phyloP scores from a whole-genome alignment of 2,113 vertebrate genomes.

The Oreotrochilus melanogaster region DNA sequence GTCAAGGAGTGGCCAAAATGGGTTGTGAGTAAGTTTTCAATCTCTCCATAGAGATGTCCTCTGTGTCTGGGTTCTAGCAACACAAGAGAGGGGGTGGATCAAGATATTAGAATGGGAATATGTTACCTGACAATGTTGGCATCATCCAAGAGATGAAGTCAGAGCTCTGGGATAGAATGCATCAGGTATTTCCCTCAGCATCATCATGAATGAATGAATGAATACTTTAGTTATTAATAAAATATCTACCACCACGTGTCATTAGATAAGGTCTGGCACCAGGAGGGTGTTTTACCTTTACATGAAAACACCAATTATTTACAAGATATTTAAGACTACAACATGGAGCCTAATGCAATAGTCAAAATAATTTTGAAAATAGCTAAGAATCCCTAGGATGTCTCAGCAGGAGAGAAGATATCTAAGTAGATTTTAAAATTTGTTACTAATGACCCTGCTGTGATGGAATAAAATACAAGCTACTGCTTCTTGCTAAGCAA shows the following conservation, averaged over 20 bases:
- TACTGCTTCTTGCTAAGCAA: constrained; percentile 7
- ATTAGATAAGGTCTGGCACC: neutral
- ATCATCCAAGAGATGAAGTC: neutral
- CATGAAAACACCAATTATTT: neutral
- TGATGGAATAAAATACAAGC: constrained; percentile 33
- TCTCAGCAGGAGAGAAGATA: neutral
- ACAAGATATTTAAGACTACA: constrained; percentile 12
- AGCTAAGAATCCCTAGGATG: neutral
- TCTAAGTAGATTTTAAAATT: neutral
- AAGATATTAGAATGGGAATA: neutral
- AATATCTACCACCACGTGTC: neutral
- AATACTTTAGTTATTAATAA: neutral
- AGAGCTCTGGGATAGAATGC: neutral
- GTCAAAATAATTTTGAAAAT: constrained; percentile 32
- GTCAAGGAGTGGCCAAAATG: neutral
- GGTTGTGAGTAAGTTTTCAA: neutral
- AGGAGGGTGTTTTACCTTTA: neutral
- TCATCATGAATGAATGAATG: neutral
- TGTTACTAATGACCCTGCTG: neutral
- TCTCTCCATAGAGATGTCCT: neutral
- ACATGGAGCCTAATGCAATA: constrained; percentile 20
- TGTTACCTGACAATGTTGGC: neutral
- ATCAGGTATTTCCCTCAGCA: neutral
- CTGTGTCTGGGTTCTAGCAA: neutral
- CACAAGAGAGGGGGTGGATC: neutral